Percentiles rank a stretch among this genome's conserved stretches.
Conservation (phyloP, 1,140 invertebrate genomes). For the Ylistrum balloti region DNA sequence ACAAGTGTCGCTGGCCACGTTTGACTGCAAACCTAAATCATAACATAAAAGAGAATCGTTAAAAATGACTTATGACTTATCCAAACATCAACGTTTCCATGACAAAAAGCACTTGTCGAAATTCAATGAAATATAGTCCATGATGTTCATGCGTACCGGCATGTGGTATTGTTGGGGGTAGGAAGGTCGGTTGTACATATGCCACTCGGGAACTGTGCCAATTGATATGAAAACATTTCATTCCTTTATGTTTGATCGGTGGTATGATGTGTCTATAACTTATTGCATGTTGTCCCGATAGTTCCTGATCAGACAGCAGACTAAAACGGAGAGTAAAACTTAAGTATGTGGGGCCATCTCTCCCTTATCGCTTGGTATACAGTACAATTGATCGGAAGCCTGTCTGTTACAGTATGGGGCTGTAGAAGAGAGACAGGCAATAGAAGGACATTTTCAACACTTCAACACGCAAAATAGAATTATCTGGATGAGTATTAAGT, state of each 20-base stretch:
- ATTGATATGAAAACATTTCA: not conserved
- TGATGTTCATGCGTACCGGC: not conserved
- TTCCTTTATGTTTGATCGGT: not conserved
- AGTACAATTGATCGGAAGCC: not conserved
- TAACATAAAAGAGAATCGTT: too few species aligned
- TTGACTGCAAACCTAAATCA: too few species aligned
- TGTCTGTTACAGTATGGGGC: not conserved
- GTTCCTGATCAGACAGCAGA: not conserved
- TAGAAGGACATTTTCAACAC: too few species aligned
- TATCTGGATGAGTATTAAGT: too few species aligned
- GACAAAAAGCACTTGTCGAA: too few species aligned
- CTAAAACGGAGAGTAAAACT: not conserved
- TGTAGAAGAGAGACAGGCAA: not conserved
- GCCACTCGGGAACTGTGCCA: not conserved
- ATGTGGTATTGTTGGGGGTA: not conserved
- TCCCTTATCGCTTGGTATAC: not conserved
- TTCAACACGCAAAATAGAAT: too few species aligned
- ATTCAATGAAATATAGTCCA: too few species aligned
- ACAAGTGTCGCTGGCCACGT: too few species aligned
- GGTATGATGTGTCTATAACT: not conserved
- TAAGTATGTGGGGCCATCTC: not conserved
- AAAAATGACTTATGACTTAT: too few species aligned
- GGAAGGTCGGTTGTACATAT: not conserved
- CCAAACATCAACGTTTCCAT: too few species aligned
- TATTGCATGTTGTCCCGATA: constrained; percentile 25